Base-by-base conservation (phyloP, 2,797 vertebrate genomes). In the Telmatherina bonti region DNA sequence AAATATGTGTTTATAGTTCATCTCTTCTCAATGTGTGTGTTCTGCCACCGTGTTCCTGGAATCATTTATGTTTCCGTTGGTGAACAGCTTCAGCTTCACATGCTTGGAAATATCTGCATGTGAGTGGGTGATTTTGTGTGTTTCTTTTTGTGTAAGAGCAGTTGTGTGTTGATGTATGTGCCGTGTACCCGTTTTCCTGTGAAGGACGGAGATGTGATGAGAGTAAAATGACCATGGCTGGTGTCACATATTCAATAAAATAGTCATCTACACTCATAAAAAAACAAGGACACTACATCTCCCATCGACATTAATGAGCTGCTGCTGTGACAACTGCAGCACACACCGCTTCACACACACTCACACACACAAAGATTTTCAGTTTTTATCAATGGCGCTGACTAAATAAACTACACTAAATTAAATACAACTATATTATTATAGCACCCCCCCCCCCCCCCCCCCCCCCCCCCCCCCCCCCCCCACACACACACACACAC, bases 211-310 rank as follows among this genome's bases (percentile, higher is more conserved):
- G 57, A 78, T 82, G 77, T 79, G 81, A 87, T 81, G 82, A 79
- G 56, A 62, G 60, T 36, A 75, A 75, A 72, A 76, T 85, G 86
- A 67, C 88, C 76, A 24, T 86, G 77, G 72, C 65, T 70, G 43
- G 70, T 84, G 85, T 89, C 86, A 88, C 70, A 86, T 64, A 83
- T 85, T 87, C 87, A 86, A 85, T 91, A 84, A 84, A 89, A 88
- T 67, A 83, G 74, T 86, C 80, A 88, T 87, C 74, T 79, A 72
- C 35, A 16, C 80, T 78, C 72, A 74, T 86, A 36, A 85, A 87
- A 88, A 73, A 76, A 84, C 87, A 86, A 89, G 86, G 83, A 78
- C 71, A 30, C 76, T 71, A 78, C 81, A 74, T 71, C 67, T 81
- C 57, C 65, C 36, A 61, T 60, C 72, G 67, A 79, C 76, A 76